Evolutionary conservation across 2,888 invertebrate genomes (phyloP), one percentile per base, ranked within the genome.

Genomic region (Agrotis puta): DNA sequence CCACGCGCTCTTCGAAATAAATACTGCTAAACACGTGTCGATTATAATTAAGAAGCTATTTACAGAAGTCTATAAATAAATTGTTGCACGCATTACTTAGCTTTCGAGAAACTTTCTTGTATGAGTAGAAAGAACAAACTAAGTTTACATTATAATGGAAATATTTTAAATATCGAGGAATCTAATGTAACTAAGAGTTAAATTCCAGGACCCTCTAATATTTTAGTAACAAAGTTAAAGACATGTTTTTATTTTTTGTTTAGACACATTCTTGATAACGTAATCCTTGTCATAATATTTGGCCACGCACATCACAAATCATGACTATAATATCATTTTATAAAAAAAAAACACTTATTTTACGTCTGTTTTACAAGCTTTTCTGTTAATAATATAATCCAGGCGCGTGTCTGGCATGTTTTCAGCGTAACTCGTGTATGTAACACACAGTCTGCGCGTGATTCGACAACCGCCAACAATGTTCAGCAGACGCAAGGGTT

Each of bases 1-100:
- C 72, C 83, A 78, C 74, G 78, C 80, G 77, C 70, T 62, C 68
- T 68, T 78, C n/a, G 63, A 77, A 84, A 85, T 85, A 84, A 78
- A 83, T 73, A 53, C 56, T 71, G 57, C 59, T 65, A 82, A 72
- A 84, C 82, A 84, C 74, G 74, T 83, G 79, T 83, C 61, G 63
- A 77, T 80, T 80, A 77, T 75, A 78, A 85, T 77, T 70, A 71
- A 58, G 45, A 39, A 24, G 47, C 63, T 85, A 85, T 82, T 85
- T 82, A 63, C 39, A 78, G 72, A 76, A 16, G 27, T 62, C 56
- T 79, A 77, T 73, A 76, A 74, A 83, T 79, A 85, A 64, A 57
- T 64, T 18, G 57, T 14, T 43, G 58, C 24, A 76, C 47, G 73
- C 74, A 76, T 65, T n/a, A n/a, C n/a, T n/a, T 47, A 64, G 51